Percentiles rank a stretch among this genome's conserved stretches.
These are phyloP conservation scores for Sebastolobus alascanus DNA, from an alignment of 2,797 vertebrate species.

Conservation along the genomic window DNA sequence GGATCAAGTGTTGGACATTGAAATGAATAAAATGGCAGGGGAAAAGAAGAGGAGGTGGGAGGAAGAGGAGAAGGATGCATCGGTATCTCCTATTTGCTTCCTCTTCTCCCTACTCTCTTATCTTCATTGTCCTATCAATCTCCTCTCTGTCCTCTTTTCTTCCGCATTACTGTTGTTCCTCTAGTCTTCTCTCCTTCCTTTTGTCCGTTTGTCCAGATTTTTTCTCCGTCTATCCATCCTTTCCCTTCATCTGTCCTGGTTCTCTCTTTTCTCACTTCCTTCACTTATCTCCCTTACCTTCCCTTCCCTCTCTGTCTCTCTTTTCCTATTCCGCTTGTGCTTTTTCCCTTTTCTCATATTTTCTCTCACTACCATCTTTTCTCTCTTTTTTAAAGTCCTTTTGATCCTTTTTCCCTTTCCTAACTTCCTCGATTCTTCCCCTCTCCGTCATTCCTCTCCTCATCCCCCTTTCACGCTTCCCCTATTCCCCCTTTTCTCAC, in stretches of 20 bases:
- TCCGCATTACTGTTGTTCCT: not conserved
- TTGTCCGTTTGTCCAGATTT: not conserved
- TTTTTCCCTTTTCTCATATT: not conserved
- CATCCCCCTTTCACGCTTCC: not conserved
- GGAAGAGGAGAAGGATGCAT: not conserved
- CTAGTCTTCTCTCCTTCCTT: not conserved
- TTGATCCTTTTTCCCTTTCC: not conserved
- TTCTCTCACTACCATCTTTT: not conserved
- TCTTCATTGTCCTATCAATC: not conserved
- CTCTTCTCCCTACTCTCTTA: not conserved
- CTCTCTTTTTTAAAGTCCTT: not conserved
- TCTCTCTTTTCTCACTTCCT: not conserved
- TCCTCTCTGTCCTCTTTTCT: not conserved
- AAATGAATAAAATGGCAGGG: slow-evolving; percentile 28
- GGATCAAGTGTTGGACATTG: slow-evolving; percentile 74
- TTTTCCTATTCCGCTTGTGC: not conserved
- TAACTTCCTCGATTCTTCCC: not conserved
- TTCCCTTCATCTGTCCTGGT: not conserved
- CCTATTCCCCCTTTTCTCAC: not conserved
- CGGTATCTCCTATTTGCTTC: not conserved
- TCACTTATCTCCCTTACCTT: not conserved
- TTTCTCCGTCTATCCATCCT: not conserved
- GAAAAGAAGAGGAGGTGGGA: not conserved
- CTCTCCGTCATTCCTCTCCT: not conserved
- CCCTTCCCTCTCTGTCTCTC: not conserved